These are phyloP conservation scores for Trachymyrmex cornetzi DNA, from an alignment of 1,140 invertebrate species.

Conservation along the genomic window DNA sequence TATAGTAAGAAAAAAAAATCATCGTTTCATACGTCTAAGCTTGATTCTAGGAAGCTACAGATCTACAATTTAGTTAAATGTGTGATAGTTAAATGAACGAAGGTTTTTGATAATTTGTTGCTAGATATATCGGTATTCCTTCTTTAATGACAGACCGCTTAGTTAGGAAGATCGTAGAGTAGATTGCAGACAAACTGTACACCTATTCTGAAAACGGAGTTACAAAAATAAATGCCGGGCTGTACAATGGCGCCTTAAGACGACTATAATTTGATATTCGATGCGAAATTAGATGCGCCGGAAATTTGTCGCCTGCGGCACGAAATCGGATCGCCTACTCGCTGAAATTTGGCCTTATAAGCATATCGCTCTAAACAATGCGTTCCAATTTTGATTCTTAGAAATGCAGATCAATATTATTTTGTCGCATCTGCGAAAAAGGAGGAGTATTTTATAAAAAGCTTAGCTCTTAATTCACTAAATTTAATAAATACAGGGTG, in stretches of 20 bases:
- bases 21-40: neutral
- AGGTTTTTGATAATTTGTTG: constrained; percentile 10
- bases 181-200: constrained; percentile 37
- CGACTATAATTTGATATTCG: constrained; percentile 73
- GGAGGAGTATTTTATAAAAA: neutral
- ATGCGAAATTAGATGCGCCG: constrained; percentile 65
- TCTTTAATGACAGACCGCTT: constrained; percentile 60
- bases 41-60: neutral
- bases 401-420: constrained; percentile 57
- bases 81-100: neutral
- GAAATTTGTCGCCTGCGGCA: constrained; percentile 61
- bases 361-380: constrained; percentile 5
- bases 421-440: constrained; percentile 53
- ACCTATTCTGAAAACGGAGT: constrained; percentile 55
- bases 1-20: neutral
- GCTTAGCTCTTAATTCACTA: constrained; percentile 2
- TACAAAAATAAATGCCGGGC: constrained; percentile 66
- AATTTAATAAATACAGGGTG: constrained; percentile 46
- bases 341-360: constrained; percentile 41
- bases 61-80: constrained; percentile 27
- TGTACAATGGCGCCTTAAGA: constrained; percentile 54
- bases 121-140: constrained; percentile 3
- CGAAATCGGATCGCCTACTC: constrained; percentile 51
- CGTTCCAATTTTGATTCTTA: constrained; percentile 34
- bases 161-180: constrained; percentile 58